Base-by-base conservation (phyloP, 1,140 invertebrate genomes). In the Pseudachorutes palmiensis region DNA sequence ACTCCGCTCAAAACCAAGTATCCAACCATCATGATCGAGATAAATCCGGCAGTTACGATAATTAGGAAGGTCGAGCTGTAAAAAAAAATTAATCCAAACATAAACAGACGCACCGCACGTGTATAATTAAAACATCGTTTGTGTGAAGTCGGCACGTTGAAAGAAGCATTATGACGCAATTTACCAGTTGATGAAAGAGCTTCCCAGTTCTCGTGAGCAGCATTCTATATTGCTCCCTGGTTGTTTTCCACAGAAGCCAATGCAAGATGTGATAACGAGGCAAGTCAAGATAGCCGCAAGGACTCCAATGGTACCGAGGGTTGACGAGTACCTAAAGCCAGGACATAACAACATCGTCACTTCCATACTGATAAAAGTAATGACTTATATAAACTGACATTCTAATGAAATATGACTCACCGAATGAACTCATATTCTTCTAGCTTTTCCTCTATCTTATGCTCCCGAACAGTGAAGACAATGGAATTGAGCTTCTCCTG, bases 161-260 rank as follows among this genome's bases (percentile, higher is more conserved):
- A 9, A 45, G 9, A 45, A 12, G 36, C 36, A 12, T 19, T 45
- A 9, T 22, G 3, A 9, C 24, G 3, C 9, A 14, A 9, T 22
- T 55, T 26, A 55, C 51, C 51, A 55, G 51, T 55, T 55, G 51
- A 55, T 55, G 24, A 55, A 55, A 14, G 51, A 55, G 24, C 51
- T 55, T 55, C 51, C 51, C 51, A 55, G 24, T 55, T 55, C 51
- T 55, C 51, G 12, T 24, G 51, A 55, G 51, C 51, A 55, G 51
- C 51, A 55, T 26, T 55, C 51, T 14, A 55, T 55, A 22, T 55
- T 55, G 24, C 51, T 55, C 24, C 51, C 51, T 19, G 51, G 51
- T 26, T 55, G 51, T 26, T 55, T 55, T 12, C 51, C 51, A 24
- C 51, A 55, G 51, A 55, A 55, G 12, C 51, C 51, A 26, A 55